A percentile compares a stretch with the other conserved stretches of the same genome.
These are phyloP conservation scores for Orthosia cruda DNA, from an alignment of 2,888 invertebrate species.

Conservation along the genomic window DNA sequence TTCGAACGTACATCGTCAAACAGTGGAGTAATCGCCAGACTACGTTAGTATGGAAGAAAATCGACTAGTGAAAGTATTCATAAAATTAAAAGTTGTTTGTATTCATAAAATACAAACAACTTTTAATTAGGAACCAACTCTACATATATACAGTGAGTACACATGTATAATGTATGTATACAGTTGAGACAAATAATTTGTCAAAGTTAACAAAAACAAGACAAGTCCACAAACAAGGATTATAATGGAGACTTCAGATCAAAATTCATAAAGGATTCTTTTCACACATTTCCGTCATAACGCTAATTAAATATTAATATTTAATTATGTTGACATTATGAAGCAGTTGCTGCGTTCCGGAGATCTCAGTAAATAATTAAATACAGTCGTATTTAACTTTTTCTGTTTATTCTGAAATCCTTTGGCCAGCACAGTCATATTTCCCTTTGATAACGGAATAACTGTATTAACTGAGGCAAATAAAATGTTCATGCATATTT, in stretches of 20 bases:
- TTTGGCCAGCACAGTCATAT: slow-evolving; percentile 12
- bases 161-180: background rate
- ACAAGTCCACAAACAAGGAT: background rate
- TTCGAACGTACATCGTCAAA: no score
- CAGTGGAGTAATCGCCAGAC: no score
- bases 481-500: slow-evolving; percentile 17
- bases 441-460: slow-evolving; percentile 14
- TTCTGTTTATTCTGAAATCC: slow-evolving; percentile 1
- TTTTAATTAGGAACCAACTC: background rate
- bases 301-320: slow-evolving; percentile 28
- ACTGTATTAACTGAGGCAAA: slow-evolving; percentile 16
- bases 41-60: no score
- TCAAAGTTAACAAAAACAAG: background rate
- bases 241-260: background rate
- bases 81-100: no score
- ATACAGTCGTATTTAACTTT: slow-evolving; percentile 4
- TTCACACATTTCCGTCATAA: background rate
- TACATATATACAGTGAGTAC: no score
- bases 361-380: slow-evolving; percentile 18
- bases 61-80: no score
- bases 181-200: no score
- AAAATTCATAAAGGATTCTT: background rate
- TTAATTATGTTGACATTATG: slow-evolving; percentile 22
- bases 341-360: background rate
- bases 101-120: background rate